Evolutionary conservation across 1,140 invertebrate species (phyloP).

Genomic region (Nebria ingens): DNA sequence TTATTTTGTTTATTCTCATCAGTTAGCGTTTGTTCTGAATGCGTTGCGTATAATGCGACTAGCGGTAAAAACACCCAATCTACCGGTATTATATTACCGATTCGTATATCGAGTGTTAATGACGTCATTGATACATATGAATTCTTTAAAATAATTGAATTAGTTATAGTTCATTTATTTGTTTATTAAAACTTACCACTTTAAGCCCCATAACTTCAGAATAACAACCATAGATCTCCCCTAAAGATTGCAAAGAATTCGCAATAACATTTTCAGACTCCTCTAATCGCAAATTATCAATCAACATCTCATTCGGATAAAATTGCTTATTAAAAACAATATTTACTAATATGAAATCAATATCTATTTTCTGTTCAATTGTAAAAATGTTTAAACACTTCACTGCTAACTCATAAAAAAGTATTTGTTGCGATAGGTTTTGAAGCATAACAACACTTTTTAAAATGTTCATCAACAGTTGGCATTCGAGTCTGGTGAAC

Average conservation of each 20-base stretch:
- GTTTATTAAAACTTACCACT: slow-evolving; percentile 23
- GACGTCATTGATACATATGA: slow-evolving; percentile 15
- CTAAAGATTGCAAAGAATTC: slow-evolving; percentile 35
- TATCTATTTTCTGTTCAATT: slow-evolving; percentile 36
- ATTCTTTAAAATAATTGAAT: slow-evolving; percentile 19
- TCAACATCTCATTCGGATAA: slow-evolving; percentile 40
- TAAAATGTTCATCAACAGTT: slow-evolving; percentile 38
- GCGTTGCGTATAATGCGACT: slow-evolving; percentile 44
- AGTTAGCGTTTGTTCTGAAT: slow-evolving; percentile 32
- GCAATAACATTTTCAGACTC: slow-evolving; percentile 34
- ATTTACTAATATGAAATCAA: slow-evolving; percentile 38
- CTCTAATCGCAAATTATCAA: slow-evolving; percentile 38
- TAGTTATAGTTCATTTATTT: slow-evolving; percentile 15
- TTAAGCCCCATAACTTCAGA: slow-evolving; percentile 37
- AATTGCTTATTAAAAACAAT: slow-evolving; percentile 44
- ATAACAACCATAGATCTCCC: slow-evolving; percentile 41
- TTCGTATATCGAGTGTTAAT: slow-evolving; percentile 27
- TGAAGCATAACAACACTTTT: slow-evolving; percentile 35
- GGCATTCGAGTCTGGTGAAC: slow-evolving; percentile 45
- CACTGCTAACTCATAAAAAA: slow-evolving; percentile 39
- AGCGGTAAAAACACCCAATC: slow-evolving; percentile 60
- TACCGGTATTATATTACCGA: slow-evolving; percentile 45
- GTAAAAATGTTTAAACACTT: slow-evolving; percentile 42
- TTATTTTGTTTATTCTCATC: slow-evolving; percentile 34
- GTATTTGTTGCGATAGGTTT: slow-evolving; percentile 28